Base-by-base conservation (phyloP, 2,888 invertebrate genomes). In the Limnephilus rhombicus region DNA sequence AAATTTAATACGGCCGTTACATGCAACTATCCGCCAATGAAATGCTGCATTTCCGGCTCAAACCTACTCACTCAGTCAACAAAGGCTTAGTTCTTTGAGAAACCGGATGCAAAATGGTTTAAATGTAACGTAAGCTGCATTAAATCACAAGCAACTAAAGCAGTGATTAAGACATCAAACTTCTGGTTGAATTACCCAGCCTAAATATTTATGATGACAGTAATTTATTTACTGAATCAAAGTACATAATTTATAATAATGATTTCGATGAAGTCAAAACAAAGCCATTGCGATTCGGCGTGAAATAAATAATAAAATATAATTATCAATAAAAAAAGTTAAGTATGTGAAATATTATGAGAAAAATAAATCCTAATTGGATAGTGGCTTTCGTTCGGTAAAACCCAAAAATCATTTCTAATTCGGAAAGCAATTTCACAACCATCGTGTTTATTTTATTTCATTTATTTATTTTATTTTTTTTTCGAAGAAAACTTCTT, bases 31-130 rank as follows among this genome's bases (percentile, higher is more conserved):
- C 68, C 24, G 7, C n/a, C 68, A 7, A 68, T 68, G 68, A 68
- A 68, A 86, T 31, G 49, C 86, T 53, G 86, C 86, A 86, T 86
- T 86, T 86, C 86, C 86, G 86, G 86, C 86, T 86, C 49, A 86
- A 86, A 29, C 86, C n/a, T 15, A 41, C 37, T 29, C 53, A 29
- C 24, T 53, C 41, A 49, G 45, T 45, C 24, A 86, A 86, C 86
- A 86, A 86, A 49, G 86, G 45, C 41, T 86, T 49, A 45, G 45
- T 31, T 86, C 45, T 86, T 37, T 29, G 41, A n/a, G 85, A 85
- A 85, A 85, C 85, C 85, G 85, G 37, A 85, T 85, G 29, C 86
- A 29, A 53, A 86, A 86, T 41, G 86, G 45, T 86, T 85, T 86
- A 41, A 45, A 41, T 49, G 86, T 86, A 15, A 85, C 41, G 34